These are phyloP conservation scores for Heterotilapia buettikoferi DNA, from an alignment of 2,113 vertebrate genomes.

Conservation along the genomic window DNA sequence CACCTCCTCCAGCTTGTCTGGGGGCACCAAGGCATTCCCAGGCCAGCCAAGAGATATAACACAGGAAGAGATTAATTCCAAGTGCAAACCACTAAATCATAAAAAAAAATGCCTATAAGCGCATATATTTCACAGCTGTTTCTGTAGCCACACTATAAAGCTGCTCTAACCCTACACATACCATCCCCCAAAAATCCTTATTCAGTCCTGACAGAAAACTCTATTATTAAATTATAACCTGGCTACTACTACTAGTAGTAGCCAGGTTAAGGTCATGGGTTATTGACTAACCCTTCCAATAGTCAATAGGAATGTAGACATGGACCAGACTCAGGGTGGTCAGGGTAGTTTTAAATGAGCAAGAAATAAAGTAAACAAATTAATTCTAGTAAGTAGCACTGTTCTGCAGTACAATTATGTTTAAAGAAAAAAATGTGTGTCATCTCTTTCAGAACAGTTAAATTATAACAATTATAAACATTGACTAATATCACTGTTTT, in stretches of 20 bases:
- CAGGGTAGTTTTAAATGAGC: background rate
- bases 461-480: background rate
- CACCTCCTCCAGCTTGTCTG: accelerated
- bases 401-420: background rate
- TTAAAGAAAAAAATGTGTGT: accelerated
- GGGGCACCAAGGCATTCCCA: accelerated
- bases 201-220: background rate
- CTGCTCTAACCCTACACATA: background rate
- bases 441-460: background rate
- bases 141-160: background rate
- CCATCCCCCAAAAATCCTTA: background rate
- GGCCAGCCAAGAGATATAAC: background rate
- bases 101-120: background rate
- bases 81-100: background rate
- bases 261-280: background rate
- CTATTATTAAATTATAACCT: background rate
- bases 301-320: background rate
- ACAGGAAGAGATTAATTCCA: background rate
- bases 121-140: background rate
- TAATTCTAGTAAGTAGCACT: no score
- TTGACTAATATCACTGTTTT: background rate
- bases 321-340: background rate
- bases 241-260: accelerated
- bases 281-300: background rate
- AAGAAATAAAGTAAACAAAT: background rate